A percentile compares a stretch with the other conserved stretches of the same genome.
phyloP scores from a whole-genome alignment of 2,113 vertebrate species.

The Gobius niger region DNA sequence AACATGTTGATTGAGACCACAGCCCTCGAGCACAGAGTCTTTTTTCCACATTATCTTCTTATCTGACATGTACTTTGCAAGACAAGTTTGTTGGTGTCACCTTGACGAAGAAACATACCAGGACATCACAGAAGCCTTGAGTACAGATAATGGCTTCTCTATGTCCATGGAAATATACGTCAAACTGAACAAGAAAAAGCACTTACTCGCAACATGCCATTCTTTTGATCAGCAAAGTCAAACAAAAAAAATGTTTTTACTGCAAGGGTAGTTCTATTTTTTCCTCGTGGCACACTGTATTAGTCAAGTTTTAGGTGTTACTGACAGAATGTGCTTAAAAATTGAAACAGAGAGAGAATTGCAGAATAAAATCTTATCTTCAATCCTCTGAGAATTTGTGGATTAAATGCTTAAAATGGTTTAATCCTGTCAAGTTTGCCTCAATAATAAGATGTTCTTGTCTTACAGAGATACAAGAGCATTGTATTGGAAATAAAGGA shows the following conservation, averaged over 20 bases:
- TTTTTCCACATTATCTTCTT: slow-evolving; percentile 8
- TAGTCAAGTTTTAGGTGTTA: slow-evolving; percentile 9
- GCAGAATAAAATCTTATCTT: slow-evolving; percentile 3
- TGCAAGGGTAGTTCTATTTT: slow-evolving; percentile 9
- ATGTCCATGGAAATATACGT: slow-evolving; percentile 38
- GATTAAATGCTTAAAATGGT: slow-evolving; percentile 17
- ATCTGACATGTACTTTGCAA: slow-evolving; percentile 10
- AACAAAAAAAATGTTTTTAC: not conserved
- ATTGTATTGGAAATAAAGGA: not conserved
- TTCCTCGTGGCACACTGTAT: slow-evolving; percentile 12
- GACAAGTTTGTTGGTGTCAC: slow-evolving; percentile 44
- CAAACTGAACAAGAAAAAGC: slow-evolving; percentile 59
- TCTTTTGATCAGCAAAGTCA: slow-evolving; percentile 41
- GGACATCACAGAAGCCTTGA: slow-evolving; percentile 28
- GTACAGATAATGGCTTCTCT: slow-evolving; percentile 54
- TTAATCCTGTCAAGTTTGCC: slow-evolving; percentile 26
- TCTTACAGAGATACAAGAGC: not conserved
- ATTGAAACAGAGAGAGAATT: slow-evolving; percentile 8
- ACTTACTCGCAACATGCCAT: slow-evolving; percentile 42
- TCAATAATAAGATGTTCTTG: not conserved
- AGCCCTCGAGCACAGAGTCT: slow-evolving; percentile 34
- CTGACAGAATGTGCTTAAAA: slow-evolving; percentile 2
- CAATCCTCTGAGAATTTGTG: slow-evolving; percentile 17
- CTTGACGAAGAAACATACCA: slow-evolving; percentile 40
- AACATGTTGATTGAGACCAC: not conserved